These are phyloP conservation scores for Myathropa florea DNA, from an alignment of 2,888 invertebrate genomes.

Conservation along the genomic window DNA sequence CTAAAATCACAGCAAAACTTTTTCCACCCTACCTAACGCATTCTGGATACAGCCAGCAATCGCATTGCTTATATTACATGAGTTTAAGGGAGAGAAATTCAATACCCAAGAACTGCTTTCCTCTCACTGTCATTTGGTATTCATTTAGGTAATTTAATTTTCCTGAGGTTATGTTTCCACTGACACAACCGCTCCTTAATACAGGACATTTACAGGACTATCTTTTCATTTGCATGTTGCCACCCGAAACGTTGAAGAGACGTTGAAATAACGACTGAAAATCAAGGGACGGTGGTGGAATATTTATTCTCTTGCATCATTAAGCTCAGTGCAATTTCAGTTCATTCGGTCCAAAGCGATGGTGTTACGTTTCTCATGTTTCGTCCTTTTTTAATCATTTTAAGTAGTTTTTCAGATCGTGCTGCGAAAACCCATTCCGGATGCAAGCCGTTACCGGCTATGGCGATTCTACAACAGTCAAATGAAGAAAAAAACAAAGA, in stretches of 20 bases:
- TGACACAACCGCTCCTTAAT: background rate
- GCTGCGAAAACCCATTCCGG: slow-evolving; percentile 30
- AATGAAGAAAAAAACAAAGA: slow-evolving; percentile 7
- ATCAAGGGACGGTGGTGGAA: slow-evolving; percentile 7
- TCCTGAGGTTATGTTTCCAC: slow-evolving; percentile 42
- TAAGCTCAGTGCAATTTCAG: slow-evolving; percentile 60
- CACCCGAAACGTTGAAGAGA: background rate
- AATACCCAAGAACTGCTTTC: background rate
- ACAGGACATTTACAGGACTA: slow-evolving; percentile 24
- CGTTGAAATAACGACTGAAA: background rate
- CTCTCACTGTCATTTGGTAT: slow-evolving; percentile 14
- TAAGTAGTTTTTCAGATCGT: slow-evolving; percentile 47
- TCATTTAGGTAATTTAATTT: slow-evolving; percentile 49
- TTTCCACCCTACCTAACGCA: no score
- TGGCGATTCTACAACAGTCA: background rate
- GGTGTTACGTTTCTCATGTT: slow-evolving; percentile 26
- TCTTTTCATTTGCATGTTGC: background rate
- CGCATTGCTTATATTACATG: no score
- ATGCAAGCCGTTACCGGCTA: slow-evolving; percentile 11
- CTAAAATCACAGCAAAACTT: no score
- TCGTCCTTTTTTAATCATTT: slow-evolving; percentile 56
- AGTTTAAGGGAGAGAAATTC: no score
- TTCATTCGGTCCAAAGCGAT: slow-evolving; percentile 1
- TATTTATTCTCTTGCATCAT: slow-evolving; percentile 63
- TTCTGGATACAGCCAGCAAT: no score